Conservation (phyloP, 2,888 invertebrate species). For the Euphydryas editha region DNA sequence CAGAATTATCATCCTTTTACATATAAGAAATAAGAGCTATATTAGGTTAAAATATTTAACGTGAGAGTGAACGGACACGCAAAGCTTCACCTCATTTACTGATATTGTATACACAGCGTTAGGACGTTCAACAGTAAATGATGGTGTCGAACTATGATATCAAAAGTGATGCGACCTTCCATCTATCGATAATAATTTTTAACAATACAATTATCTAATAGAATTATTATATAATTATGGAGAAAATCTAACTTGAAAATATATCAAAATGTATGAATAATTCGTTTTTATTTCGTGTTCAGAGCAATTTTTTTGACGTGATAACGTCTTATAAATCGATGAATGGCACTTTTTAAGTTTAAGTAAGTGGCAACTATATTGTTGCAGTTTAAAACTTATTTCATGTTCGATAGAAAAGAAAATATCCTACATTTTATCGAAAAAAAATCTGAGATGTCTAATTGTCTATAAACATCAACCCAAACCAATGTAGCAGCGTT, state of each 20-base stretch:
- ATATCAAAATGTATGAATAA: neutral
- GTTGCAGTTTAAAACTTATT: too few relatives aligned
- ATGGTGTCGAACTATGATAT: slow-evolving; percentile 31
- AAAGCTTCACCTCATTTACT: slow-evolving; percentile 55
- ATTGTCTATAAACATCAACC: too few relatives aligned
- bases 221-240: neutral
- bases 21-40: neutral
- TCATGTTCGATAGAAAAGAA: too few relatives aligned
- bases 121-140: slow-evolving; percentile 46
- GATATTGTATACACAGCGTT: slow-evolving; percentile 54
- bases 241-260: neutral
- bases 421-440: too few relatives aligned
- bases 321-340: too few relatives aligned
- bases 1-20: neutral
- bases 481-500: too few relatives aligned
- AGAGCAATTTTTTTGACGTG: too few relatives aligned
- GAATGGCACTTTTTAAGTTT: too few relatives aligned
- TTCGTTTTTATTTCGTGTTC: too few relatives aligned
- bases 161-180: slow-evolving; percentile 18
- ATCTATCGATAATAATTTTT: neutral
- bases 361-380: too few relatives aligned
- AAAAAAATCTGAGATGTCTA: too few relatives aligned
- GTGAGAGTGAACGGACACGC: slow-evolving; percentile 1
- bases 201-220: too few relatives aligned
- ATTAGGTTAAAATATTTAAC: neutral